phyloP scores from a whole-genome alignment of 2,888 invertebrate species.

The Drosophila mimetica region DNA sequence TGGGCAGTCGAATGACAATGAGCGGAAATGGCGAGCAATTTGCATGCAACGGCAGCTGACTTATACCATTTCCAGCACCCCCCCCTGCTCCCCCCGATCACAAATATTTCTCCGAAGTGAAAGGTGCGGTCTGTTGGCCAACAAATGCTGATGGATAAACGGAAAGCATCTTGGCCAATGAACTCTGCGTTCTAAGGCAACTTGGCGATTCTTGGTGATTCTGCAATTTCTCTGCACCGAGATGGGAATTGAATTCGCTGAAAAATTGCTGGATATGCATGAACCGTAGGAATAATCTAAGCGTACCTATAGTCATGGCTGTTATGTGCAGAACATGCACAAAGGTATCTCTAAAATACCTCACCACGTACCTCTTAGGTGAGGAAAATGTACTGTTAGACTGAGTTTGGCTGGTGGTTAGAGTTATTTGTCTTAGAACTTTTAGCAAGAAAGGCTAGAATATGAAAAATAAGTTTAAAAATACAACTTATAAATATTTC shows the following conservation, averaged over 20 bases:
- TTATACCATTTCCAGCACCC: constrained; percentile 37
- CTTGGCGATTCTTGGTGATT: constrained; percentile 42
- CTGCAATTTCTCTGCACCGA: constrained; percentile 18
- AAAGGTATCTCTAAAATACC: not conserved
- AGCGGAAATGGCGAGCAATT: constrained; percentile 76
- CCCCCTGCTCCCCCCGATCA: not conserved
- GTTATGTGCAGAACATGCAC: not conserved
- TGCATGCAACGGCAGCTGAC: constrained; percentile 62
- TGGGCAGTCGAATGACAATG: constrained; percentile 60
- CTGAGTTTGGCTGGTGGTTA: not conserved
- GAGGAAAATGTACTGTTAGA: constrained; percentile 1
- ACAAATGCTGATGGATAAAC: constrained; percentile 17
- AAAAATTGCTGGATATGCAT: constrained; percentile 24
- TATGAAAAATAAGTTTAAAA: no score
- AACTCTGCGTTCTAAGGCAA: constrained; percentile 44
- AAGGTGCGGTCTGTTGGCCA: constrained; percentile 43
- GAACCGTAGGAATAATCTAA: constrained; percentile 14
- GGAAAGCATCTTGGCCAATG: constrained; percentile 33
- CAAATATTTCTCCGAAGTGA: constrained; percentile 19
- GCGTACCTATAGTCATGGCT: constrained; percentile 7
- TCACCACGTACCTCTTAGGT: not conserved
- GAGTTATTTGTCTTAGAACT: not conserved
- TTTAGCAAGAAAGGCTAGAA: no score
- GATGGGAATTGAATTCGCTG: constrained; percentile 28
- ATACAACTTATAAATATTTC: no score